phyloP scores from a whole-genome alignment of 2,113 vertebrate genomes.

The Pipra filicauda region DNA sequence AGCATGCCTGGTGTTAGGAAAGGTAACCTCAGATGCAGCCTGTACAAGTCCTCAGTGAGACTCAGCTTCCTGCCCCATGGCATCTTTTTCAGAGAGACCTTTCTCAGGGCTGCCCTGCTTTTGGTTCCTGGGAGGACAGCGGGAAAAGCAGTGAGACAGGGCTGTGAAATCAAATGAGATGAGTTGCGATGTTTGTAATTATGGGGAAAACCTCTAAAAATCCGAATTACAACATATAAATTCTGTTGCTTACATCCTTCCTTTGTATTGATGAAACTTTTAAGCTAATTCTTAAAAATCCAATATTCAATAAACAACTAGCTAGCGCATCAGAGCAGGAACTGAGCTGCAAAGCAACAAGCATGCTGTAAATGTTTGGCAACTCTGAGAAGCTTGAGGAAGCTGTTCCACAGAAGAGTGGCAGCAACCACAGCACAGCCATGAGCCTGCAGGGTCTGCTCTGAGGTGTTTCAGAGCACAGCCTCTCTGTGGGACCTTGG shows the following conservation, averaged over 20 bases:
- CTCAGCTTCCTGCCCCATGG: neutral
- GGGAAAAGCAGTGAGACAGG: neutral
- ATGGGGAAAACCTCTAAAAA: neutral
- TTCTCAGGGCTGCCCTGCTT: neutral
- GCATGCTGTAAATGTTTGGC: fast-evolving
- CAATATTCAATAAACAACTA: neutral
- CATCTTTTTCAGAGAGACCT: neutral
- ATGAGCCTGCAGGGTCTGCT: neutral
- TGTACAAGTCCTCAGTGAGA: neutral
- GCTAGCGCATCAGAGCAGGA: neutral
- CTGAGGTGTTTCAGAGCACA: neutral
- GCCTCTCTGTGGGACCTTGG: neutral
- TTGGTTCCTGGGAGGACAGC: neutral
- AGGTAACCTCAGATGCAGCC: neutral
- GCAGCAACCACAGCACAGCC: neutral
- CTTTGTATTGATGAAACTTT: neutral
- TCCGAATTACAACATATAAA: neutral
- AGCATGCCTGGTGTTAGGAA: neutral
- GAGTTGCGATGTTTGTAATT: neutral
- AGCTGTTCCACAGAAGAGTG: neutral
- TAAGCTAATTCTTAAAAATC: neutral
- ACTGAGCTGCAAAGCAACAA: neutral
- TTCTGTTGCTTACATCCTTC: neutral
- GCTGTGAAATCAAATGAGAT: neutral
- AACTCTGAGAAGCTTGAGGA: neutral